Evolutionary conservation across 2,113 vertebrate genomes (phyloP).

Genomic region (Alaudala cheleensis): DNA sequence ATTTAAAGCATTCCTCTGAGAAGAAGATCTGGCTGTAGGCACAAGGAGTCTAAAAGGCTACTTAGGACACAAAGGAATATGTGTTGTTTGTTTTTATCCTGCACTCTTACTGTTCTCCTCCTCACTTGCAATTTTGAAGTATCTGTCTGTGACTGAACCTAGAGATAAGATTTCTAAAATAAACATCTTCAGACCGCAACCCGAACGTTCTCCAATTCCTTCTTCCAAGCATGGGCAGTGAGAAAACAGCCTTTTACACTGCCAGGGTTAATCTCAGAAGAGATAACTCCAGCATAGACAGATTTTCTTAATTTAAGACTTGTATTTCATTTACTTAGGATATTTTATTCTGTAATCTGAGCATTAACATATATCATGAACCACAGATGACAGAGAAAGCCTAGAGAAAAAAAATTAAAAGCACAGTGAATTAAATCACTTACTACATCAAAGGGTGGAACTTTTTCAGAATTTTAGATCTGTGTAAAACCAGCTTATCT

Average conservation of each 20-base stretch:
- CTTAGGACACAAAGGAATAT: not conserved
- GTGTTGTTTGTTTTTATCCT: not conserved
- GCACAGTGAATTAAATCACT: not conserved
- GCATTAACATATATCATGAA: not conserved
- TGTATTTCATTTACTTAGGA: not conserved
- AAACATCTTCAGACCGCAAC: too few species aligned
- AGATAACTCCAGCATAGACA: too few species aligned
- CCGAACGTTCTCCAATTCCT: too few species aligned
- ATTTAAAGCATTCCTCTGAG: not conserved
- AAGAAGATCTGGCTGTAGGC: not conserved
- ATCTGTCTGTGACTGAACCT: not conserved
- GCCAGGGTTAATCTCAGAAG: too few species aligned
- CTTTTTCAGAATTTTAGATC: not conserved
- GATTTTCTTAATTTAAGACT: not conserved
- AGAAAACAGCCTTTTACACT: too few species aligned
- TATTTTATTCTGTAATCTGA: not conserved
- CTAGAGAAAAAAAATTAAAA: not conserved
- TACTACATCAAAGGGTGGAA: rapidly evolving
- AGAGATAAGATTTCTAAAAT: too few species aligned
- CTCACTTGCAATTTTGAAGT: not conserved
- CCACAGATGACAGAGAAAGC: not conserved
- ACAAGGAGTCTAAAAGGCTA: not conserved
- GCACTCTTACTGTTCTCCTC: not conserved
- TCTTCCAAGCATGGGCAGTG: too few species aligned
- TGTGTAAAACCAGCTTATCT: not conserved